phyloP scores from a whole-genome alignment of 2,888 invertebrate species.

The Lithosia quadra region DNA sequence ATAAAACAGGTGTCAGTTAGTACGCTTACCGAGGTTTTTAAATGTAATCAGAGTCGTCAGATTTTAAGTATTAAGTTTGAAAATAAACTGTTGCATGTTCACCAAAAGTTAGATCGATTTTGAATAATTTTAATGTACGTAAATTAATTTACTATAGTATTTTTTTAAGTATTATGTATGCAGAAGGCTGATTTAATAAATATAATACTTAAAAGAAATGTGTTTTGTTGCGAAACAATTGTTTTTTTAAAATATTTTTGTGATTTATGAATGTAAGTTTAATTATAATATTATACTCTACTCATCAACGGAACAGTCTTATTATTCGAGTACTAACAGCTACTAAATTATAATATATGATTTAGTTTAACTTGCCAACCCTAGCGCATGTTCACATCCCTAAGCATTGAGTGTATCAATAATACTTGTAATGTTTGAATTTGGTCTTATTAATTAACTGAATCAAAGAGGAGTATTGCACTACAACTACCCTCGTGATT shows the following conservation, averaged over 20 bases:
- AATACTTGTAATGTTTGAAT: slow-evolving; percentile 82
- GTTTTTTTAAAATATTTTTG: too few species aligned
- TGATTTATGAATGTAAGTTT: too few species aligned
- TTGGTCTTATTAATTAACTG: slow-evolving; percentile 85
- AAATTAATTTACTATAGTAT: too few species aligned
- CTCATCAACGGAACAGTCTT: too few species aligned
- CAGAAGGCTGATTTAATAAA: too few species aligned
- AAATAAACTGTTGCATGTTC: not conserved
- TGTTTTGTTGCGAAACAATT: too few species aligned
- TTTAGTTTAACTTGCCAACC: slow-evolving; percentile 59
- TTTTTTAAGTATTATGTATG: not conserved
- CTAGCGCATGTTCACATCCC: slow-evolving; percentile 60
- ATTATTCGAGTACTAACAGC: not conserved
- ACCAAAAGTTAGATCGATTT: not conserved
- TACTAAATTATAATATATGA: not conserved
- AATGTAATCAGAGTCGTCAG: too few species aligned
- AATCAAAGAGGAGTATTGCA: slow-evolving; percentile 68
- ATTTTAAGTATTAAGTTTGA: too few species aligned
- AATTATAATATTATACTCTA: too few species aligned
- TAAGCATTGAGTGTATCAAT: slow-evolving; percentile 81
- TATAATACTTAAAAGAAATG: too few species aligned
- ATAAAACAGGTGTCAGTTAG: not conserved
- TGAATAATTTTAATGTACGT: not conserved
- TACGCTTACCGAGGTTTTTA: not conserved
- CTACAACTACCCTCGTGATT: slow-evolving; percentile 44